Conservation (phyloP, 1,140 invertebrate genomes). For the Drosophila kikkawai region DNA sequence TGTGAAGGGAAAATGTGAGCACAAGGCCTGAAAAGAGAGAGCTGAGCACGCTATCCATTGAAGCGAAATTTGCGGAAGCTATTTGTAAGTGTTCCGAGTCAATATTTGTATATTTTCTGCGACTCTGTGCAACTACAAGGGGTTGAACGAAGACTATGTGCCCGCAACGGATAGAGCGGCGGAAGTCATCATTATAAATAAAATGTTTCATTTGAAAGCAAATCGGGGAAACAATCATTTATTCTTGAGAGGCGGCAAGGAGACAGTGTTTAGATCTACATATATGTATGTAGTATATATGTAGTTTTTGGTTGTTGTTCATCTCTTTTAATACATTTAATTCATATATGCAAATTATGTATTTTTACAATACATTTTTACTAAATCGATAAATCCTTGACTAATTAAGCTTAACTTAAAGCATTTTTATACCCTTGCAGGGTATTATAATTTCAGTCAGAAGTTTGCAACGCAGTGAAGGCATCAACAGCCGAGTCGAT, state of each 20-base stretch:
- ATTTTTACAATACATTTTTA: neutral
- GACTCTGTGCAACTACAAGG: slow-evolving; percentile 23
- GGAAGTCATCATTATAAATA: slow-evolving; percentile 82
- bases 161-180: slow-evolving; percentile 28
- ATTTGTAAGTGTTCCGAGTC: slow-evolving; percentile 66
- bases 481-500: too few species aligned
- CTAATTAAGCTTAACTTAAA: too few species aligned
- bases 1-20: slow-evolving; percentile 17
- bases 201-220: slow-evolving; percentile 67
- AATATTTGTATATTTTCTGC: slow-evolving; percentile 57
- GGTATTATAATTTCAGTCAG: too few species aligned
- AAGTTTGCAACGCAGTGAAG: too few species aligned
- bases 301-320: neutral
- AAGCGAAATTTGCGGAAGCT: slow-evolving; percentile 66
- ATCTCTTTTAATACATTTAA: neutral
- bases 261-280: slow-evolving; percentile 1
- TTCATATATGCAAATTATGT: neutral
- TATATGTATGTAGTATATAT: neutral
- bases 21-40: slow-evolving; percentile 10
- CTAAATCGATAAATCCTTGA: too few species aligned
- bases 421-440: too few species aligned
- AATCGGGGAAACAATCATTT: slow-evolving; percentile 68
- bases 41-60: slow-evolving; percentile 39
- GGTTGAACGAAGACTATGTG: slow-evolving; percentile 19
- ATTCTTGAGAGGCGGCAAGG: slow-evolving; percentile 36